Percentiles rank a stretch among this genome's conserved stretches.
Evolutionary conservation across 2,113 vertebrate species (phyloP).

Genomic region (Pampusana beccarii): DNA sequence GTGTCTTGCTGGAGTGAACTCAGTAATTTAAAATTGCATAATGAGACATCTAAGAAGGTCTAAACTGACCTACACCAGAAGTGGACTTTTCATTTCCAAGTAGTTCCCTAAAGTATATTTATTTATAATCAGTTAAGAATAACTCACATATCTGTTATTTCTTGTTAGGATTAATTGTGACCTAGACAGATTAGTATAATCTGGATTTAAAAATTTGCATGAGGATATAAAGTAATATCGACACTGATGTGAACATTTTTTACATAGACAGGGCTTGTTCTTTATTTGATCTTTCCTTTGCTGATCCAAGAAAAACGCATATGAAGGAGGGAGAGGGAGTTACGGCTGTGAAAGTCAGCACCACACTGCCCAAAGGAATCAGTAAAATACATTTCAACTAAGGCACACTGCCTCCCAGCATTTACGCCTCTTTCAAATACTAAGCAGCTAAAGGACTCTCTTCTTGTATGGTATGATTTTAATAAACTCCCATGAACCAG

Average conservation of each 20-base stretch:
- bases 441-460: background rate
- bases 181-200: background rate
- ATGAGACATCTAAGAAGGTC: background rate
- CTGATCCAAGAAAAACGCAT: background rate
- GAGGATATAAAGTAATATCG: background rate
- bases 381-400: background rate
- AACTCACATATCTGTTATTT: background rate
- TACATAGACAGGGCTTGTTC: background rate
- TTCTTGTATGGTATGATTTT: background rate
- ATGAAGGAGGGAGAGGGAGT: background rate
- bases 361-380: background rate
- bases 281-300: background rate
- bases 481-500: background rate
- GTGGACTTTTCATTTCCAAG: background rate
- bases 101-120: background rate
- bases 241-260: background rate
- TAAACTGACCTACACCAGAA: background rate
- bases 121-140: background rate
- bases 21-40: background rate
- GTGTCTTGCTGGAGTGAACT: background rate
- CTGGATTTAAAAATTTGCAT: background rate
- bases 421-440: background rate
- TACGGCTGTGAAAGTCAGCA: background rate
- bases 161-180: background rate
- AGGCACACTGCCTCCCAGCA: background rate